Conservation (phyloP, 2,797 vertebrate genomes). For the Pitangus sulphuratus region DNA sequence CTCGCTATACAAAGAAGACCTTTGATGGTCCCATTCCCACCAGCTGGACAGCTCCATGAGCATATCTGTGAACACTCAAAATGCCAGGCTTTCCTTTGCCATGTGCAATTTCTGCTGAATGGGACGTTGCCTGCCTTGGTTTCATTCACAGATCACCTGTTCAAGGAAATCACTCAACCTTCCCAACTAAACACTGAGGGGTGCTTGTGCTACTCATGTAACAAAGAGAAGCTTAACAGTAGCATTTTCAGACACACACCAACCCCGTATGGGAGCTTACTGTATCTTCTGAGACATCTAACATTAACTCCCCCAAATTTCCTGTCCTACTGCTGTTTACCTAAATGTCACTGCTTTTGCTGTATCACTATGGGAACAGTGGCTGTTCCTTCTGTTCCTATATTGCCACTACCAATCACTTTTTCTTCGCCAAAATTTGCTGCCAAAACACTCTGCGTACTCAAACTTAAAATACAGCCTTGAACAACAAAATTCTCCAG, state of each 20-base stretch:
- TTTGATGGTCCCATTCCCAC: not conserved
- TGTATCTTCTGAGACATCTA: constrained; percentile 47
- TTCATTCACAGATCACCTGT: not conserved
- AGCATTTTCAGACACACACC: constrained; percentile 34
- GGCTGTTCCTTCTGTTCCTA: constrained; percentile 27
- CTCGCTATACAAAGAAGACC: not conserved
- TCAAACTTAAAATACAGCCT: constrained; percentile 39
- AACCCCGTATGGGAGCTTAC: constrained; percentile 2
- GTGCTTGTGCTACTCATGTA: not conserved
- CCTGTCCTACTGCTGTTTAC: constrained; percentile 50
- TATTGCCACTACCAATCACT: constrained; percentile 31
- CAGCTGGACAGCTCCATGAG: not conserved
- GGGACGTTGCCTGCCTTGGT: not conserved
- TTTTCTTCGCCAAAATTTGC: constrained; percentile 28
- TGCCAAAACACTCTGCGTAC: constrained; percentile 30
- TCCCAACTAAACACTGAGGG: not conserved
- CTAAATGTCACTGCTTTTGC: constrained; percentile 53
- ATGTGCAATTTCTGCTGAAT: not conserved
- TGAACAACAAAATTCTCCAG: constrained; percentile 30
- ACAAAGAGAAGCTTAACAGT: not conserved
- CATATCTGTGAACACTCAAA: not conserved
- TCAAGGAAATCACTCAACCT: not conserved
- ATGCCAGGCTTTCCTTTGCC: not conserved
- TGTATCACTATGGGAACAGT: constrained; percentile 51
- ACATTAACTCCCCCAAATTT: constrained; percentile 48